These are phyloP conservation scores for Neosalanx taihuensis DNA, from an alignment of 2,797 vertebrate species.

Conservation along the genomic window DNA sequence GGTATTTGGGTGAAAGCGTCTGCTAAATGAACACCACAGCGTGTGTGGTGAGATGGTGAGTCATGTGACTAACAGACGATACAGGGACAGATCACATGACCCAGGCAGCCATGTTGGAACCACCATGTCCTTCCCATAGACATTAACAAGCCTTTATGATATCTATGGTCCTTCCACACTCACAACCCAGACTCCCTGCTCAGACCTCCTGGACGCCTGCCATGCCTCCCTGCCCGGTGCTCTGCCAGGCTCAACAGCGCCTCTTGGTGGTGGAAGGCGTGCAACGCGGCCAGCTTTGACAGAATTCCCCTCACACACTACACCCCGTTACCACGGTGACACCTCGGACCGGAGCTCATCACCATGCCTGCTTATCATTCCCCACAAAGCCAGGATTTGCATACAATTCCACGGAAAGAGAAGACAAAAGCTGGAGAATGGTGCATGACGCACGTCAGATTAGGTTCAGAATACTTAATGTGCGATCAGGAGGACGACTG, in stretches of 20 bases:
- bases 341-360: constrained; percentile 45
- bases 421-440: constrained; percentile 27
- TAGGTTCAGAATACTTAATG: constrained; percentile 41
- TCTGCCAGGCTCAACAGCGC: constrained; percentile 50
- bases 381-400: constrained; percentile 43
- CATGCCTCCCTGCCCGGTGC: background rate
- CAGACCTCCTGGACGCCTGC: too few species aligned
- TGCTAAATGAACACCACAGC: too few species aligned
- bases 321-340: constrained; percentile 34
- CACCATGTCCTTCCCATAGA: too few species aligned
- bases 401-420: constrained; percentile 32
- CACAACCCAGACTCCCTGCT: too few species aligned
- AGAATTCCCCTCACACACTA: constrained; percentile 21
- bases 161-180: too few species aligned
- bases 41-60: too few species aligned
- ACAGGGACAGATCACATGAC: background rate
- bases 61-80: background rate
- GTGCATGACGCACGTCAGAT: constrained; percentile 35
- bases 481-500: constrained; percentile 34
- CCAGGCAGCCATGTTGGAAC: too few species aligned
- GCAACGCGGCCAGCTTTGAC: constrained; percentile 9
- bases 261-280: constrained; percentile 38
- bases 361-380: constrained; percentile 46
- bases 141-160: too few species aligned
- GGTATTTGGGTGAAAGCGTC: too few species aligned